Percentiles rank a stretch among this genome's conserved stretches.
Conservation (phyloP, 1,140 invertebrate genomes). For the Temnothorax longispinosus region DNA sequence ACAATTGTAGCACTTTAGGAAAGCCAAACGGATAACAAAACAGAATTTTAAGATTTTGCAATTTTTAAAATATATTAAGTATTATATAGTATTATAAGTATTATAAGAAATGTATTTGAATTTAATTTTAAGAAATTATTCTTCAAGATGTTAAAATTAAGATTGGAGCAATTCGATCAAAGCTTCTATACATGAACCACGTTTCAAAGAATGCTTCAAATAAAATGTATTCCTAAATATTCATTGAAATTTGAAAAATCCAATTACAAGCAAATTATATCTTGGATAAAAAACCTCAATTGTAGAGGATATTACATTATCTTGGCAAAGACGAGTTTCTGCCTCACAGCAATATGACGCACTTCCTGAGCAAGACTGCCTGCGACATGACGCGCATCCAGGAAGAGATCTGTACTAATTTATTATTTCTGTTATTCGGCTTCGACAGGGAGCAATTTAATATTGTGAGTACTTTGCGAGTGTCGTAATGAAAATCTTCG, state of each 20-base stretch:
- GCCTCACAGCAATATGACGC: constrained; percentile 87
- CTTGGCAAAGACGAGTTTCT: constrained; percentile 87
- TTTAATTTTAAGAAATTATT: neutral
- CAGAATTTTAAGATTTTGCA: neutral
- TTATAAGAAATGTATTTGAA: neutral
- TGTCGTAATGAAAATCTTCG: too few species aligned
- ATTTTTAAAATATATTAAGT: too few species aligned
- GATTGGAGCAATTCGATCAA: neutral
- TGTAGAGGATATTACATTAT: constrained; percentile 85
- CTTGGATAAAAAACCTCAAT: constrained; percentile 48
- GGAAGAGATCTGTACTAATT: constrained; percentile 89
- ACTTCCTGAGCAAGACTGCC: constrained; percentile 87
- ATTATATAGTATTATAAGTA: too few species aligned
- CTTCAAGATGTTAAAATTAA: neutral
- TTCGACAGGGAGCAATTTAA: constrained; percentile 69
- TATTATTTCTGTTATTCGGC: constrained; percentile 48
- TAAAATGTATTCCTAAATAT: neutral
- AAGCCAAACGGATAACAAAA: too few species aligned
- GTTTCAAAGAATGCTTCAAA: neutral
- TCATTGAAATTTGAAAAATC: neutral
- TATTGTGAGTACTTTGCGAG: constrained; percentile 37
- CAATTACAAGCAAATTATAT: neutral
- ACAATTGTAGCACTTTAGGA: too few species aligned
- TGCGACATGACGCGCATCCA: constrained; percentile 87
- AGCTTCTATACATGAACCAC: neutral